Percentiles rank a stretch among this genome's conserved stretches.
Evolutionary conservation across 2,113 vertebrate species (phyloP).

Genomic region (Apteryx owenii): DNA sequence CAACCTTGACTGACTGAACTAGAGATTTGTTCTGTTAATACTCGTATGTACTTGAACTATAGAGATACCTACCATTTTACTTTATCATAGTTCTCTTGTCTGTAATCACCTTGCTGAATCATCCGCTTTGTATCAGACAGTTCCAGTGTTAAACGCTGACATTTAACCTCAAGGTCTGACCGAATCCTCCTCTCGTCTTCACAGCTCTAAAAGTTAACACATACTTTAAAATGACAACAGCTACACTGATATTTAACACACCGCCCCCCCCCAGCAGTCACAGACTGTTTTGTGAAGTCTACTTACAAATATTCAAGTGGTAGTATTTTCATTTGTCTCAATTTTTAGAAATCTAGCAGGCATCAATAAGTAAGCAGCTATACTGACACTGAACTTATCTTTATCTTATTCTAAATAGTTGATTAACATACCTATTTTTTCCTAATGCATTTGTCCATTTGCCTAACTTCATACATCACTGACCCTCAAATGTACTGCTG

Average conservation of each 20-base stretch:
- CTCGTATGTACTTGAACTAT: neutral
- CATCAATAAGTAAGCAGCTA: neutral
- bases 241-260: neutral
- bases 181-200: conserved; percentile 88
- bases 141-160: conserved; percentile 90
- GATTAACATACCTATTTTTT: neutral
- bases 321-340: neutral
- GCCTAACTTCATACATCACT: neutral
- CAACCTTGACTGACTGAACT: neutral
- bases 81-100: conserved; percentile 91
- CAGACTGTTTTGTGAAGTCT: neutral
- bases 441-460: neutral
- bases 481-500: neutral
- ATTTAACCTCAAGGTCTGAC: conserved; percentile 88
- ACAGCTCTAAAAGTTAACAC: conserved; percentile 81
- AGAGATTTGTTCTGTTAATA: neutral
- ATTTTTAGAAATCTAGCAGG: neutral
- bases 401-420: neutral
- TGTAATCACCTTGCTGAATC: conserved; percentile 92
- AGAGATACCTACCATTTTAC: conserved; percentile 84
- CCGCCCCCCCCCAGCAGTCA: neutral
- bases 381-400: neutral
- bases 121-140: conserved; percentile 92
- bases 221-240: neutral
- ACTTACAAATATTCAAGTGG: neutral